Percentiles rank a stretch among this genome's conserved stretches.
These are phyloP conservation scores for Crepidodera aurea DNA, from an alignment of 2,888 invertebrate species.

Conservation along the genomic window DNA sequence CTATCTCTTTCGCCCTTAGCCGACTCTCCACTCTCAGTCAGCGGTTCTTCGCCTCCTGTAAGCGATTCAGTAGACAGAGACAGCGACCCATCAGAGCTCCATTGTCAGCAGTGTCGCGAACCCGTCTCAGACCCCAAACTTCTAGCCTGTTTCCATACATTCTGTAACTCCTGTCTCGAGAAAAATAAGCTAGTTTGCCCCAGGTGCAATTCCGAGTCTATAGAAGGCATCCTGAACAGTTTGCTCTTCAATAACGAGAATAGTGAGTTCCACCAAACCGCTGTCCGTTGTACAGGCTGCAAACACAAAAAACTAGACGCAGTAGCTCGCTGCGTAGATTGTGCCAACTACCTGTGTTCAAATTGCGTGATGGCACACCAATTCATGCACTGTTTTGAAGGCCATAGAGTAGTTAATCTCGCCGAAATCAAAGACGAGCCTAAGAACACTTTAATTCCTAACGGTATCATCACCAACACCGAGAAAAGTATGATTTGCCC, in stretches of 20 bases:
- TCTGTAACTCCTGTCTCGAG: conserved; percentile 84
- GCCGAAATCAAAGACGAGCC: conserved; percentile 70
- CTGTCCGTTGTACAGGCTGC: conserved; percentile 91
- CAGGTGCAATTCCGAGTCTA: conserved; percentile 65
- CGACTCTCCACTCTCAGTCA: conserved; percentile 81
- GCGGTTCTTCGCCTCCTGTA: conserved; percentile 87
- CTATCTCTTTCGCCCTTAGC: conserved; percentile 68
- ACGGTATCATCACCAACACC: conserved; percentile 61
- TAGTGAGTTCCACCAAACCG: conserved; percentile 61
- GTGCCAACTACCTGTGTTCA: conserved; percentile 93
- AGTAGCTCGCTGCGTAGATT: conserved; percentile 95
- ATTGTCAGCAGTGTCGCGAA: conserved; percentile 78
- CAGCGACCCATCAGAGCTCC: conserved; percentile 54
- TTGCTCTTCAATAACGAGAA: conserved; percentile 34
- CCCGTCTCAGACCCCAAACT: conserved; percentile 78
- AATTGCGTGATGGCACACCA: conserved; percentile 99
- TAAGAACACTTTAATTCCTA: conserved; percentile 60
- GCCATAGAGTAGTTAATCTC: conserved; percentile 86
- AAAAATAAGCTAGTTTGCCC: conserved; percentile 82
- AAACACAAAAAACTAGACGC: conserved; percentile 94
- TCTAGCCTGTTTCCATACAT: conserved; percentile 83
- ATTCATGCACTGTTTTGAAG: conserved; percentile 99
- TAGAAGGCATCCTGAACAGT: conserved; percentile 57
- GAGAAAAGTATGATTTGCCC: conserved; percentile 80
- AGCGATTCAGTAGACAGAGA: conserved; percentile 83